phyloP scores from a whole-genome alignment of 2,888 invertebrate genomes.

The Agrochola litura region DNA sequence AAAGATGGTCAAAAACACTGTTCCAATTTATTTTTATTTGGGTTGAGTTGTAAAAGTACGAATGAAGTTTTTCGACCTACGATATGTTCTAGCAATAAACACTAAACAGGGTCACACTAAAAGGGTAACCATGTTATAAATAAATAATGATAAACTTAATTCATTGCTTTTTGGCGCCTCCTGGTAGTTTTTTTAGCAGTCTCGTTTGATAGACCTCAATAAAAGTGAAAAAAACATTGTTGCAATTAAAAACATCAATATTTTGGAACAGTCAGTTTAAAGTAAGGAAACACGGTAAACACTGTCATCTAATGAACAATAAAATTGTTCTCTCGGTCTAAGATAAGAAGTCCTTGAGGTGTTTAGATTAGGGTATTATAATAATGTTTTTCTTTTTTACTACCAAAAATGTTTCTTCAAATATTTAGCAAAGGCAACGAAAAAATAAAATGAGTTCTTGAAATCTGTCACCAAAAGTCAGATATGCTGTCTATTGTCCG shows the following conservation, averaged over 20 bases:
- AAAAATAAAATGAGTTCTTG: neutral
- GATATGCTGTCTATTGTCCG: neutral
- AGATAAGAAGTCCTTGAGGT: neutral
- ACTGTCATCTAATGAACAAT: neutral
- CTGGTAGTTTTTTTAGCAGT: neutral
- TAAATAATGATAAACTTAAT: slow-evolving; percentile 33
- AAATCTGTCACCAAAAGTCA: neutral
- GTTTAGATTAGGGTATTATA: neutral
- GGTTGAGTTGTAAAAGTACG: slow-evolving; percentile 22
- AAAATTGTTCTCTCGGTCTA: neutral
- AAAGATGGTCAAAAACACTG: neutral
- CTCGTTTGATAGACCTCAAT: neutral
- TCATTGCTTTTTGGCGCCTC: slow-evolving; percentile 19
- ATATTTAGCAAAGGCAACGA: neutral
- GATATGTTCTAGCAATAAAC: slow-evolving; percentile 18
- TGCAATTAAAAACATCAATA: neutral
- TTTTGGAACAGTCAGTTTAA: neutral
- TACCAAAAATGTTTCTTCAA: no score
- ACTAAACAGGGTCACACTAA: slow-evolving; percentile 17
- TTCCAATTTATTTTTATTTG: slow-evolving; percentile 25
- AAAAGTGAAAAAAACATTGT: neutral
- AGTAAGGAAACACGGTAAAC: neutral
- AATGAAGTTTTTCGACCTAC: slow-evolving; percentile 6
- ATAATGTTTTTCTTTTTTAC: neutral
- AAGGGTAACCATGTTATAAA: slow-evolving; percentile 21